Evolutionary conservation across 2,113 vertebrate species (phyloP).

Genomic region (Actenoides lindsayi): DNA sequence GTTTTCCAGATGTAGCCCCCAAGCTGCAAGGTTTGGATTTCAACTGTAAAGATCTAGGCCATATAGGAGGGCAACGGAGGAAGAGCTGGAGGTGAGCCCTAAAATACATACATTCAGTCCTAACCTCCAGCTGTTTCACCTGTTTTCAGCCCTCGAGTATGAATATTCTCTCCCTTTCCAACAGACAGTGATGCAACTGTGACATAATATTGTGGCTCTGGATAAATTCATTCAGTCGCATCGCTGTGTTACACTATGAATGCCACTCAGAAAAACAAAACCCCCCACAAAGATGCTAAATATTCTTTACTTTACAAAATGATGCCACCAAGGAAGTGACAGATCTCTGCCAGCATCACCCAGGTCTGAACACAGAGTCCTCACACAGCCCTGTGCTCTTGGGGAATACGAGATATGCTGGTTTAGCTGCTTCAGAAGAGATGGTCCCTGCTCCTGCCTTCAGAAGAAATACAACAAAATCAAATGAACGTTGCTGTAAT

Average conservation of each 20-base stretch:
- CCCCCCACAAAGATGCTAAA: not conserved
- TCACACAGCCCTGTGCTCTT: not conserved
- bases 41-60: not conserved
- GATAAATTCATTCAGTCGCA: not conserved
- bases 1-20: not conserved
- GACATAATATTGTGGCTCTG: not conserved
- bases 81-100: not conserved
- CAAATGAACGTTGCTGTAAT: not conserved
- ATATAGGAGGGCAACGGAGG: not conserved
- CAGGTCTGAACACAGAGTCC: not conserved
- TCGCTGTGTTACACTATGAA: rapidly evolving
- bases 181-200: not conserved
- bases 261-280: not conserved
- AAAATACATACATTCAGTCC: not conserved
- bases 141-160: not conserved
- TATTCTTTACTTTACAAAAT: not conserved
- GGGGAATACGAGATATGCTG: not conserved
- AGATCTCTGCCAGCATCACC: not conserved
- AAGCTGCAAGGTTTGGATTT: not conserved
- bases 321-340: not conserved
- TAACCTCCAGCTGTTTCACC: not conserved
- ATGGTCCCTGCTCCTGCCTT: not conserved
- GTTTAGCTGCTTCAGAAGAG: not conserved
- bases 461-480: not conserved
- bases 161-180: not conserved